These are phyloP conservation scores for Beaufortia kweichowensis DNA, from an alignment of 2,113 vertebrate species.

Conservation along the genomic window DNA sequence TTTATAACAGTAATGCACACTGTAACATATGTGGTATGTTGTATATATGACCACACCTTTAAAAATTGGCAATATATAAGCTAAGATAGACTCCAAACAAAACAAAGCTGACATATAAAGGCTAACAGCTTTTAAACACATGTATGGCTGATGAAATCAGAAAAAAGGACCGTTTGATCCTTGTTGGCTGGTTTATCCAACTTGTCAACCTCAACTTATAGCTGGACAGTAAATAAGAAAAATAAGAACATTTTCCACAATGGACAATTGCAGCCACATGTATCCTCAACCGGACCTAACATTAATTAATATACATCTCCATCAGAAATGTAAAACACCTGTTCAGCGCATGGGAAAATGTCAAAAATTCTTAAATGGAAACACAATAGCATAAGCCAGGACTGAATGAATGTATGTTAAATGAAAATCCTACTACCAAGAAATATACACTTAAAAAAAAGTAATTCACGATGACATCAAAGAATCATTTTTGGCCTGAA, in stretches of 20 bases:
- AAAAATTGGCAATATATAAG: background rate
- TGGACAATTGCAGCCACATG: constrained; percentile 7
- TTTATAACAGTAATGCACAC: background rate
- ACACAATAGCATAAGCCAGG: background rate
- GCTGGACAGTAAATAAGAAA: background rate
- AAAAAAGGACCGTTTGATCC: constrained; percentile 18
- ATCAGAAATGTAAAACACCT: constrained; percentile 22
- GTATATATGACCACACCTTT: background rate
- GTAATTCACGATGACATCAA: no score
- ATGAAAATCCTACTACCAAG: no score
- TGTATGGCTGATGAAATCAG: constrained; percentile 37
- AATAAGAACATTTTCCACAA: background rate
- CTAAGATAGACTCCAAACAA: constrained; percentile 16
- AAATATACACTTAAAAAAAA: no score
- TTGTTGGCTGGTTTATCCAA: background rate
- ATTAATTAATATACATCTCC: constrained; percentile 25
- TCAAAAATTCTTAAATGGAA: background rate
- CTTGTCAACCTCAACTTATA: constrained; percentile 16
- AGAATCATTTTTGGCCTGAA: no score
- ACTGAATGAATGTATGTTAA: background rate
- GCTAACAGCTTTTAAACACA: constrained; percentile 8
- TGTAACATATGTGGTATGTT: background rate
- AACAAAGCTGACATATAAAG: constrained; percentile 3
- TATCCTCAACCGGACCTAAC: background rate
- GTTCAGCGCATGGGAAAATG: background rate